These are phyloP conservation scores for Tapirus indicus DNA, from an alignment of 2,797 vertebrate genomes.

Conservation along the genomic window DNA sequence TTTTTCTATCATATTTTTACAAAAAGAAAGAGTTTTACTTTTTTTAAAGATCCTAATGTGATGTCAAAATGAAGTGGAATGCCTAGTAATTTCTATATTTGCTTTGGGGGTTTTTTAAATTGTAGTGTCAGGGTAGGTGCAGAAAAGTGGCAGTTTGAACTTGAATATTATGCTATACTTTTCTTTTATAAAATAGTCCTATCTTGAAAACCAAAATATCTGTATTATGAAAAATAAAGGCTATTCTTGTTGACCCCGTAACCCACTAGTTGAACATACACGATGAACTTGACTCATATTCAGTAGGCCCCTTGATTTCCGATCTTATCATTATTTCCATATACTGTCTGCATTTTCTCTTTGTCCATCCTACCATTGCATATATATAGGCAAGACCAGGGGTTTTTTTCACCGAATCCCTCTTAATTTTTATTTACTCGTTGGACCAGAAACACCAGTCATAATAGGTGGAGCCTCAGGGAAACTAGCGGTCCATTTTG, in stretches of 20 bases:
- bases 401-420: background rate
- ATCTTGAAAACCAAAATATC: slow-evolving; percentile 1
- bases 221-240: slow-evolving; percentile 42
- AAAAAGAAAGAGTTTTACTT: slow-evolving; percentile 19
- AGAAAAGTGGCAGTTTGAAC: slow-evolving; percentile 14
- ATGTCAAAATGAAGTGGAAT: slow-evolving; percentile 50
- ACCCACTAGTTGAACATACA: background rate
- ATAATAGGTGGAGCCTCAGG: background rate
- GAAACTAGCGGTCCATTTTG: background rate
- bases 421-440: slow-evolving; percentile 3
- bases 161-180: slow-evolving; percentile 20
- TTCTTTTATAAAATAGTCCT: slow-evolving; percentile 48
- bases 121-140: background rate
- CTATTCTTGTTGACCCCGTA: background rate
- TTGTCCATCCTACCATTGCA: background rate
- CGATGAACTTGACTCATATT: background rate
- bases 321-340: slow-evolving; percentile 1
- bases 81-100: slow-evolving; percentile 28
- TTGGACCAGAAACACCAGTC: background rate
- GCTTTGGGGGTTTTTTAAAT: background rate
- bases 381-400: background rate
- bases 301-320: slow-evolving; percentile 3
- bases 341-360: background rate
- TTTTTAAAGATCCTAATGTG: background rate
- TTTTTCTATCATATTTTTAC: background rate